Percentiles rank a stretch among this genome's conserved stretches.
These are phyloP conservation scores for Euclidia mi DNA, from an alignment of 2,888 invertebrate genomes.

Conservation along the genomic window DNA sequence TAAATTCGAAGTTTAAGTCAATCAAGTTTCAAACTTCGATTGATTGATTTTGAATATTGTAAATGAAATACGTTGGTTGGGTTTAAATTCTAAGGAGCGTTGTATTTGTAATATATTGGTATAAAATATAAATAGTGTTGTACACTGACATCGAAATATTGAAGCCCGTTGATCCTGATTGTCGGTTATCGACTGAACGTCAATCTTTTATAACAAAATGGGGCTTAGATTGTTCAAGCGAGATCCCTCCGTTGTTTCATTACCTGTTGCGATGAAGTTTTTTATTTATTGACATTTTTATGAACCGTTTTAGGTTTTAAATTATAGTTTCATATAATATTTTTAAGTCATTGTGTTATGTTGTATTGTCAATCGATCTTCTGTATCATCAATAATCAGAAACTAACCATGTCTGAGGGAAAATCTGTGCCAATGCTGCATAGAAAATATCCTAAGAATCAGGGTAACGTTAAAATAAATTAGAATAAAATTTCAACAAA, in stretches of 20 bases:
- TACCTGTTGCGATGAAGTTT: neutral
- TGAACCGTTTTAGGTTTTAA: no score
- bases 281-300: neutral
- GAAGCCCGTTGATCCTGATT: conserved; percentile 25
- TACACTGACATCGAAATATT: conserved; percentile 59
- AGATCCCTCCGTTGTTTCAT: conserved; percentile 7
- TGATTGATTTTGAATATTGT: conserved; percentile 12
- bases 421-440: conserved; percentile 70
- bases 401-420: conserved; percentile 33
- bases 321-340: no score
- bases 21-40: conserved; percentile 10
- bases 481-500: conserved; percentile 50
- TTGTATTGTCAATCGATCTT: neutral
- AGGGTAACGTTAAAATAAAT: conserved; percentile 71
- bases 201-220: conserved; percentile 25
- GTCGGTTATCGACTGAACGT: conserved; percentile 28
- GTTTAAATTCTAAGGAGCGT: conserved; percentile 26
- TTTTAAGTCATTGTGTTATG: no score
- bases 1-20: conserved; percentile 12
- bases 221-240: conserved; percentile 12
- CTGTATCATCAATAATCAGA: conserved; percentile 13
- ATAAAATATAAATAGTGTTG: conserved; percentile 38
- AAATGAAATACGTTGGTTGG: conserved; percentile 5
- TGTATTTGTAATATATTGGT: conserved; percentile 58
- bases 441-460: conserved; percentile 74